Evolutionary conservation across 2,113 vertebrate species (phyloP).

Genomic region (Melanotaenia duboulayi): DNA sequence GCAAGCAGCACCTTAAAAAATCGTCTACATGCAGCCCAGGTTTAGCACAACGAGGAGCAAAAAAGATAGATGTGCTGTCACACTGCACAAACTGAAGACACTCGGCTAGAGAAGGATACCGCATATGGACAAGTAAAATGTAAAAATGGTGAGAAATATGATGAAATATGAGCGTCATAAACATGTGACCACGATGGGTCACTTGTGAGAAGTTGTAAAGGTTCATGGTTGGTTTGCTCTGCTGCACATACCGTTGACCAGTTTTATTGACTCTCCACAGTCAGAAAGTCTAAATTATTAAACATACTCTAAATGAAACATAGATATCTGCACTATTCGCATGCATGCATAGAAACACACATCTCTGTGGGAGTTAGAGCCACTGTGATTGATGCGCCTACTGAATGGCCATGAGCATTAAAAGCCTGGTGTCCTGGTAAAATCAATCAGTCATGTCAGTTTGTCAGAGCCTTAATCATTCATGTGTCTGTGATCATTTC

Average conservation of each 20-base stretch:
- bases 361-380: slow-evolving; percentile 71
- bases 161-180: slow-evolving; percentile 23
- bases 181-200: background rate
- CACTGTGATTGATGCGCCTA: slow-evolving; percentile 74
- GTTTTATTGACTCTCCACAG: background rate
- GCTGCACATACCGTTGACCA: slow-evolving; percentile 7
- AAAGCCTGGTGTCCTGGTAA: slow-evolving; percentile 73
- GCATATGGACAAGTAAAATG: background rate
- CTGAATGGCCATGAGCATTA: slow-evolving; percentile 77
- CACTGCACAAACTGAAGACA: background rate
- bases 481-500: slow-evolving; percentile 50
- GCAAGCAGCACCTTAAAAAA: too few species aligned
- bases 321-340: slow-evolving; percentile 20
- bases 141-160: slow-evolving; percentile 16
- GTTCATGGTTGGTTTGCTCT: background rate
- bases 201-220: background rate
- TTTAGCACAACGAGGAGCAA: too few species aligned
- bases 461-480: slow-evolving; percentile 64
- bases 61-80: background rate
- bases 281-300: slow-evolving; percentile 24
- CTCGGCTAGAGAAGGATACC: background rate
- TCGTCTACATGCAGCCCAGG: too few species aligned
- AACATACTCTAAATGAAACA: slow-evolving; percentile 14
- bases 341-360: slow-evolving; percentile 23
- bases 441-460: slow-evolving; percentile 59